These are phyloP conservation scores for Drosophila merina DNA, from an alignment of 2,888 invertebrate genomes.

Conservation along the genomic window DNA sequence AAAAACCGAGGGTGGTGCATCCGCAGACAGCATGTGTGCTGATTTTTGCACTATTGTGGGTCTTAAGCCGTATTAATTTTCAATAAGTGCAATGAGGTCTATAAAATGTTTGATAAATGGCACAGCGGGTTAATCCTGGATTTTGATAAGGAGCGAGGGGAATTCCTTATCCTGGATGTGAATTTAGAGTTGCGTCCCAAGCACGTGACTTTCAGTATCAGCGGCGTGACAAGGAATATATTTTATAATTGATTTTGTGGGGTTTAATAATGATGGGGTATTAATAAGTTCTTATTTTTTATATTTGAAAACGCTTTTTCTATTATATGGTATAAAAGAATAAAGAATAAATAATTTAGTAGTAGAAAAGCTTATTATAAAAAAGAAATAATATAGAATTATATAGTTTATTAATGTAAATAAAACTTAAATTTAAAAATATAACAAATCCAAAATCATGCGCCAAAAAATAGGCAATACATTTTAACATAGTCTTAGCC, in stretches of 20 bases:
- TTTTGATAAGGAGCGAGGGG: background rate
- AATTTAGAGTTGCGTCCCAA: background rate
- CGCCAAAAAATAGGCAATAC: slow-evolving; percentile 13
- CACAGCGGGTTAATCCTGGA: slow-evolving; percentile 39
- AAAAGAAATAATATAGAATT: background rate
- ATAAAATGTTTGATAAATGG: slow-evolving; percentile 70
- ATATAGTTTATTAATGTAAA: background rate
- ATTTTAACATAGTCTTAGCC: background rate
- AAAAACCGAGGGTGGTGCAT: slow-evolving; percentile 21
- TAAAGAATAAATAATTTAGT: background rate
- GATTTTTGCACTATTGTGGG: slow-evolving; percentile 70
- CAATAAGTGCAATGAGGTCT: slow-evolving; percentile 70
- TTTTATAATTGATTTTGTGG: background rate
- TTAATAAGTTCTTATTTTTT: no score
- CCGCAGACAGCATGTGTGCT: slow-evolving; percentile 61
- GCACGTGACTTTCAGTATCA: slow-evolving; percentile 19
- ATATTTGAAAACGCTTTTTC: no score
- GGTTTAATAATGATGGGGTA: no score
- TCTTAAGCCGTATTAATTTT: slow-evolving; percentile 74
- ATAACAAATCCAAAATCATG: background rate
- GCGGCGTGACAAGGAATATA: slow-evolving; percentile 17
- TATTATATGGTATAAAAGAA: no score
- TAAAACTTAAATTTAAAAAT: background rate
- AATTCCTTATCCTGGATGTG: background rate
- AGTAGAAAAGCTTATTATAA: no score